Conservation (phyloP, 2,797 vertebrate genomes). For the Lutjanus argentimaculatus region DNA sequence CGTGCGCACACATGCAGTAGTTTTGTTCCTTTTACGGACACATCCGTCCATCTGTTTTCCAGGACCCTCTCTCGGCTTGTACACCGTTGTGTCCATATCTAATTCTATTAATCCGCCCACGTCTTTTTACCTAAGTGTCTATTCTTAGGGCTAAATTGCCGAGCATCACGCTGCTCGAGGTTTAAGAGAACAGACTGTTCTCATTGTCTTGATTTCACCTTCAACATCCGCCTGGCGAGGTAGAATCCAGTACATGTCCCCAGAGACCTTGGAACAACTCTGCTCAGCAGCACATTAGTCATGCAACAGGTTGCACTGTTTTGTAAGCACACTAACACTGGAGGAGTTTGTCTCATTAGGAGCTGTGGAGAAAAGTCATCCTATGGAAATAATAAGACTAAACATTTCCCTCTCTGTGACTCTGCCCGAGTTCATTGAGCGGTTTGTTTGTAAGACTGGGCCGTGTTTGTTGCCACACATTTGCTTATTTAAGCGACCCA, state of each 20-base stretch:
- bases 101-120: conserved; percentile 73
- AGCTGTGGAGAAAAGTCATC: conserved; percentile 47
- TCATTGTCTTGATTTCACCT: conserved; percentile 84
- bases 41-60: conserved; percentile 74
- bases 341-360: conserved; percentile 64
- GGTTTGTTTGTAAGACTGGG: conserved; percentile 48
- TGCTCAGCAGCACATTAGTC: conserved; percentile 80
- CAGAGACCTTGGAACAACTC: conserved; percentile 78
- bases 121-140: conserved; percentile 73
- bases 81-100: conserved; percentile 66
- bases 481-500: conserved; percentile 53
- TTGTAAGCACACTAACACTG: conserved; percentile 60
- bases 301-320: conserved; percentile 82
- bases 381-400: conserved; percentile 41
- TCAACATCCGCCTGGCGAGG: conserved; percentile 82
- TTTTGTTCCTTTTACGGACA: conserved; percentile 83
- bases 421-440: conserved; percentile 26
- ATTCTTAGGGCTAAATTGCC: conserved; percentile 72
- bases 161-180: conserved; percentile 65
- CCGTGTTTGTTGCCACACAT: conserved; percentile 57
- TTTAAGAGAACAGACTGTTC: conserved; percentile 81
- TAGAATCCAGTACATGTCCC: conserved; percentile 84
- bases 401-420: conserved; percentile 37
- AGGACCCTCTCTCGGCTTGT: conserved; percentile 46
- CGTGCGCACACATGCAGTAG: conserved; percentile 47